Evolutionary conservation across 92 coral and sea anemone species (phyloP).

Genomic region (Actinostola sp.): DNA sequence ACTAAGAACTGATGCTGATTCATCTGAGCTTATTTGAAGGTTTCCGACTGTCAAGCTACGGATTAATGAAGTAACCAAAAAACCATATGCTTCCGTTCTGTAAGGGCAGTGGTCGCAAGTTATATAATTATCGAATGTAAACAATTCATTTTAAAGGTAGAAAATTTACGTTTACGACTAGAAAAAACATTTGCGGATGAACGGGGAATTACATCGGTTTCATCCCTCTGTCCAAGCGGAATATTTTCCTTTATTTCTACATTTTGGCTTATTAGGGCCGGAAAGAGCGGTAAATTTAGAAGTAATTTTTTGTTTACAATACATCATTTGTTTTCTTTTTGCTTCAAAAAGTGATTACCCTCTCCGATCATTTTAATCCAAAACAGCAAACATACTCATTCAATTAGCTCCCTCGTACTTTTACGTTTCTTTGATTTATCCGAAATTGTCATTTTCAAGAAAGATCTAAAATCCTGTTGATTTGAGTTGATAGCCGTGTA

Average conservation of each 20-base stretch:
- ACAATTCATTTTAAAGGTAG: conserved; percentile 64
- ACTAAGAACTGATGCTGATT: conserved; percentile 65
- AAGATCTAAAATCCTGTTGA: conserved; percentile 5
- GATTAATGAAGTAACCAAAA: conserved; percentile 86
- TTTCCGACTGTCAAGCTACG: conserved; percentile 81
- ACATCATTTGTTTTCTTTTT: conserved; percentile 53
- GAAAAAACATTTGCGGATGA: conserved; percentile 24
- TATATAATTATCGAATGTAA: conserved; percentile 74
- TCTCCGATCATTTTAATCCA: conserved; percentile 65
- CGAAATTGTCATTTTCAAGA: conserved; percentile 7
- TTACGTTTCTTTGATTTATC: conserved; percentile 25
- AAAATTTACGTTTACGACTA: conserved; percentile 35
- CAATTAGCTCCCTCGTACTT: conserved; percentile 15
- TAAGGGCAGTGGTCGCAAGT: conserved; percentile 55
- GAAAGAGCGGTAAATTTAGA: conserved; percentile 47
- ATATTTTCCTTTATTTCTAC: conserved; percentile 35
- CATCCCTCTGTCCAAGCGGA: conserved; percentile 11
- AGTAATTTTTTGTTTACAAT: conserved; percentile 68
- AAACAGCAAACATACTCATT: conserved; percentile 14
- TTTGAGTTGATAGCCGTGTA: neutral
- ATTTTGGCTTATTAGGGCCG: conserved; percentile 38
- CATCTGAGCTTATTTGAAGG: conserved; percentile 66
- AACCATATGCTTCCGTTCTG: conserved; percentile 74
- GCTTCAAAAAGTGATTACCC: conserved; percentile 56
- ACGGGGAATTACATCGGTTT: conserved; percentile 9